Percentiles rank a stretch among this genome's conserved stretches.
Evolutionary conservation across 2,113 vertebrate genomes (phyloP).

Genomic region (Isichthys henryi): DNA sequence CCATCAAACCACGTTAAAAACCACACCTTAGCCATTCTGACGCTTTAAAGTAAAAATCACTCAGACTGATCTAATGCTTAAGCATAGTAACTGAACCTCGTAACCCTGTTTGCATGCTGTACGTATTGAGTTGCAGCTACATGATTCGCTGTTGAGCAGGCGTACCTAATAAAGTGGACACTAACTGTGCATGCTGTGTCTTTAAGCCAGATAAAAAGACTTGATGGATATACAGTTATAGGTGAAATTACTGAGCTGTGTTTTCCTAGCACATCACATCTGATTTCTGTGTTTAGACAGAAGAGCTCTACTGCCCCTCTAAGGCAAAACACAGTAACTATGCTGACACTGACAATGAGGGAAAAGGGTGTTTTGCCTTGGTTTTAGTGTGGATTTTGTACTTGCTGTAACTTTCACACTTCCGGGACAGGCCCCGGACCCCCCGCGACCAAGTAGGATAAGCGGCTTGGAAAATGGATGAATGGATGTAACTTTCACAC

Average conservation of each 20-base stretch:
- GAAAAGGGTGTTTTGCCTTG: not conserved
- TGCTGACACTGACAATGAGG: not conserved
- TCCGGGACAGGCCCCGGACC: too few species aligned
- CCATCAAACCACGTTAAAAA: too few species aligned
- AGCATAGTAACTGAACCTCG: not conserved
- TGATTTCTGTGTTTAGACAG: not conserved
- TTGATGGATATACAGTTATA: not conserved
- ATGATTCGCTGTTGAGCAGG: not conserved
- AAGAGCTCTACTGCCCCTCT: not conserved
- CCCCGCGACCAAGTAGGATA: too few species aligned
- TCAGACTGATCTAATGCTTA: not conserved
- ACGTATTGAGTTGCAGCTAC: too few species aligned
- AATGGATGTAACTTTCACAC: not conserved
- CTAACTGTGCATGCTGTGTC: not conserved
- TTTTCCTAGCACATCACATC: not conserved
- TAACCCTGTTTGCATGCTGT: not conserved
- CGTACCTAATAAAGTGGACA: not conserved
- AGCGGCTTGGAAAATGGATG: too few species aligned
- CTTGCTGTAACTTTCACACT: not conserved
- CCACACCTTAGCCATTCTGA: too few species aligned
- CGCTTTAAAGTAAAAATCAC: too few species aligned
- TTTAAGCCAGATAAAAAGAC: not conserved
- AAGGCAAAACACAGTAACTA: not conserved
- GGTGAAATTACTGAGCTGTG: not conserved
- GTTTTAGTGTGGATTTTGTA: not conserved